Evolutionary conservation across 1,140 invertebrate genomes (phyloP), one percentile per base, ranked within the genome.

Genomic region (Drosophila ficusphila): DNA sequence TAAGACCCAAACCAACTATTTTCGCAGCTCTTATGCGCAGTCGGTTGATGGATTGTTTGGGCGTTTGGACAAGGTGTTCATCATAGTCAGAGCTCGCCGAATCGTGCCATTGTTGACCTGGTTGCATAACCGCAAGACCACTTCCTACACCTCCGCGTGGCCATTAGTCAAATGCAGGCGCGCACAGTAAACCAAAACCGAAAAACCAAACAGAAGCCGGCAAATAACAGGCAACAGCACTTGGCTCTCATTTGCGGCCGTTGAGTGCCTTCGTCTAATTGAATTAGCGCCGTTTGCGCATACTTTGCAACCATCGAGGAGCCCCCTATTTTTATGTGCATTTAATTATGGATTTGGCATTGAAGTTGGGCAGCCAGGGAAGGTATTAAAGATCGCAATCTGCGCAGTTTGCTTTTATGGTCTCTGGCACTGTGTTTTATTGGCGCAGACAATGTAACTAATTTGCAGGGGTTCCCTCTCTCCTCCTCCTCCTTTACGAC

Each of bases 391-490:
- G 46, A 41, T 47, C 48, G 39, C 42, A 33, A 58, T 74, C 56
- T 60, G 41, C 68, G 12, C 14, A 44, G 21, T 21, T 1, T 16
- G 56, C 44, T 46, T 81, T 86, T 76, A 81, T 64, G 76, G 46
- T n/a, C 72, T 77, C 70, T 88, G 73, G 57, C 76, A 86, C 72
- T 86, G 65, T 76, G n/a, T 79, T 81, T 76, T 74, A 81, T 64
- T 79, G 49, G 72, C 70, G 29, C 58, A 70, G 74, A 85, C 81
- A 85, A 85, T 81, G 81, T 85, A 86, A 86, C 76, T 74, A 76
- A 86, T 79, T 62, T 67, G 44, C 49, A 54, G 41, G 58, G 64
- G 62, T 77, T 58, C 68, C 47, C 41, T 49, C 57, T 65, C n/a
- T 38, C n/a, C 6, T 6, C 9, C 2, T 12, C 27, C 49, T 61